Base-by-base conservation (phyloP, 2,888 invertebrate species). In the Elegia similella region DNA sequence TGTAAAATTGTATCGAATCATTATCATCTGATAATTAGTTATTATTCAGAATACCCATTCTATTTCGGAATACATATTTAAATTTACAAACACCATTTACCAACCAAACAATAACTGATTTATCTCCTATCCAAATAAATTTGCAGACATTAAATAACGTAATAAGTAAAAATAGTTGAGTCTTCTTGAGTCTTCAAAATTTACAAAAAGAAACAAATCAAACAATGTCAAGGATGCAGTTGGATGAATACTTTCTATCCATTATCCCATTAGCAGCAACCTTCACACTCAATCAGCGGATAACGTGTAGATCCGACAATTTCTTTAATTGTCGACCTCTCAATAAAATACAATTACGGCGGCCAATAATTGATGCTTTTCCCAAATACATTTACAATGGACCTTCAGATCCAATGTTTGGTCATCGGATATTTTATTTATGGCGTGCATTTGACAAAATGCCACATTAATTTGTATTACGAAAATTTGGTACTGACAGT, bases 261-360 rank as follows among this genome's bases (percentile, higher is more conserved):
- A 38, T 38, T 38, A 47, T n/a, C 30, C n/a, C 30, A 47, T 42
- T 23, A 42, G 2, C 23, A 34, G 8, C n/a, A 52, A 52, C 52
- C 52, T 52, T 52, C 42, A 42, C 42, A 29, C 13, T 30, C 38
- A 6, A 23, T 52, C 12, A 42, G 12, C 13, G 13, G 1, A 23
- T 52, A 7, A 52, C 17, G 17, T 42, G 52, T 42, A 42, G 23
- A 52, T 52, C 52, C 52, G 38, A 42, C 17, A 52, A 17, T 52
- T 34, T 34, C 16, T 52, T 34, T 34, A 38, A 34, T 52, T 32
- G 32, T 34, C 17, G 52, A 42, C 52, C 52, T 17, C 13, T 8
- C 38, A 6, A 29, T 13, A 15, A 50, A 34, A 15, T 38, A 38
- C 42, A 42, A 42, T 42, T 42, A 42, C 17, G 10, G 12, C 12